phyloP scores from a whole-genome alignment of 2,113 vertebrate genomes.

The Mustela nigripes region DNA sequence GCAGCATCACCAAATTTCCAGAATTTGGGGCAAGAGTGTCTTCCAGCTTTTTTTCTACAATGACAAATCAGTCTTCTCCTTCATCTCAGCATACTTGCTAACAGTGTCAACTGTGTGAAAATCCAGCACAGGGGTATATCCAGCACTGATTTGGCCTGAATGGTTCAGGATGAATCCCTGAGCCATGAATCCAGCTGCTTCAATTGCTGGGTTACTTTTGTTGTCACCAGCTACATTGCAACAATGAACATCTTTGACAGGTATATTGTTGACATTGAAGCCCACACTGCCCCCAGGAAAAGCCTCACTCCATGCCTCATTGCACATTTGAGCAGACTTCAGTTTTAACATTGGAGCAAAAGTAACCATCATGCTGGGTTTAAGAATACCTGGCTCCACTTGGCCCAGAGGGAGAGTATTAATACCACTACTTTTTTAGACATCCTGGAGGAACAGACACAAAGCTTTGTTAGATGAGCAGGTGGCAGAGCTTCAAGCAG shows the following conservation, averaged over 20 bases:
- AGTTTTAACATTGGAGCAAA: neutral
- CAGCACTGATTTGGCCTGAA: neutral
- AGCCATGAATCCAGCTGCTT: neutral
- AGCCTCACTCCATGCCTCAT: neutral
- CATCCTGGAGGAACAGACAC: neutral
- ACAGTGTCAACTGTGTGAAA: neutral
- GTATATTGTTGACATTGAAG: neutral
- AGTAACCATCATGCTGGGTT: neutral
- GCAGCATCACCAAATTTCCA: neutral
- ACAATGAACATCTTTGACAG: neutral
- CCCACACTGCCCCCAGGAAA: neutral
- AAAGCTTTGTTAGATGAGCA: neutral
- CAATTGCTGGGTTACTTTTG: neutral
- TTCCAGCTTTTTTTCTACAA: neutral
- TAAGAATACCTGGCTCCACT: neutral
- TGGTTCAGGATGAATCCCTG: neutral
- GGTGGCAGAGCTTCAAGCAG: neutral
- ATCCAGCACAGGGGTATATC: neutral
- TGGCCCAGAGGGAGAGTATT: too few relatives aligned
- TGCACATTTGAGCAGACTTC: neutral
- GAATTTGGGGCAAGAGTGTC: too few relatives aligned
- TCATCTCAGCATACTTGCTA: neutral
- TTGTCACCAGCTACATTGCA: neutral
- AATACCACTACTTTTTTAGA: neutral
- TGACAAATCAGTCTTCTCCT: neutral